Percentiles rank a stretch among this genome's conserved stretches.
Evolutionary conservation across 2,797 vertebrate species (phyloP).

Genomic region (Ataeniobius toweri): DNA sequence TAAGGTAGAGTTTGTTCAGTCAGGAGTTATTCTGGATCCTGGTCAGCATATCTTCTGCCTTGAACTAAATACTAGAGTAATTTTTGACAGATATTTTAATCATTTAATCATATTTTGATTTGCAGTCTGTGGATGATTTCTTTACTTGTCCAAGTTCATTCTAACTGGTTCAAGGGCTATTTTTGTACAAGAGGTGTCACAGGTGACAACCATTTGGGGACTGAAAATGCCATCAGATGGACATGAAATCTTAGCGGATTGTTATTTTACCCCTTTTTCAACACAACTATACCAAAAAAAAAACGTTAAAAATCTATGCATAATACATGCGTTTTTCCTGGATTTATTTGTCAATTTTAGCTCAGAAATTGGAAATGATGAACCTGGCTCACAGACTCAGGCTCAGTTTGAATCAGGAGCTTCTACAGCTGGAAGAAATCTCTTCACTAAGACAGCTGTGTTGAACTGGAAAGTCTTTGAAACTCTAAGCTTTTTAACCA

Average conservation of each 20-base stretch:
- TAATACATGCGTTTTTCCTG: background rate
- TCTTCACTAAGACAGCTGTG: background rate
- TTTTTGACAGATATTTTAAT: too few relatives aligned
- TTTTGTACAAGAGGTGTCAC: background rate
- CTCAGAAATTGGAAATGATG: background rate
- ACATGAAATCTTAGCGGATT: background rate
- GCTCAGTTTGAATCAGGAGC: background rate
- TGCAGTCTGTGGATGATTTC: background rate
- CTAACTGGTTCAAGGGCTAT: background rate
- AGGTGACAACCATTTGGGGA: background rate
- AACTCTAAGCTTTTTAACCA: background rate
- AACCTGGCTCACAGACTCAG: background rate
- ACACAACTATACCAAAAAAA: too few relatives aligned
- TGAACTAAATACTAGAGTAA: too few relatives aligned
- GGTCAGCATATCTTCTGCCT: too few relatives aligned
- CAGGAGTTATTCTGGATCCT: too few relatives aligned
- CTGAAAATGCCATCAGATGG: background rate
- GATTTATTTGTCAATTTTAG: background rate
- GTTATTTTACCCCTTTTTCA: background rate
- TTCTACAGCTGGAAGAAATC: background rate
- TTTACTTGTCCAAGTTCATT: background rate
- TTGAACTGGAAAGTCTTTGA: background rate
- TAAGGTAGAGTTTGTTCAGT: too few relatives aligned
- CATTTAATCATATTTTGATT: background rate
- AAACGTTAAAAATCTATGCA: background rate